Conservation (phyloP, 1,140 invertebrate genomes). For the Anadara kagoshimensis region DNA sequence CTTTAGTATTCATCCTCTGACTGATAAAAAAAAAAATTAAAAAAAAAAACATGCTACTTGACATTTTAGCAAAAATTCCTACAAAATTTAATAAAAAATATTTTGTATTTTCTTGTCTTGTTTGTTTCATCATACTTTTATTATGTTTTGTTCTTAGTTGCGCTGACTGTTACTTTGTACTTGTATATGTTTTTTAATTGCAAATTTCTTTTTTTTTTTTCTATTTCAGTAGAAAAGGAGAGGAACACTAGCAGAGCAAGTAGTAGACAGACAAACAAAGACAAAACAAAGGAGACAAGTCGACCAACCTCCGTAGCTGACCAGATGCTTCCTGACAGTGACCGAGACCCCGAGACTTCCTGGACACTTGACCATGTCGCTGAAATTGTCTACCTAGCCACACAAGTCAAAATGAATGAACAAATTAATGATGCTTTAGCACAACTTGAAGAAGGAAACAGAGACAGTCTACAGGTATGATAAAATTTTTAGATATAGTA, state of each 20-base stretch:
- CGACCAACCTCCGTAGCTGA: constrained; percentile 46
- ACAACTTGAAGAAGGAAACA: constrained; percentile 54
- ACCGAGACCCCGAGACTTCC: constrained; percentile 44
- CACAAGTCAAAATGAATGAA: constrained; percentile 64
- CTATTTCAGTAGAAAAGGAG: neutral
- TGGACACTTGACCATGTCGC: constrained; percentile 70
- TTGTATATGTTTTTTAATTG: neutral
- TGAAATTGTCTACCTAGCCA: constrained; percentile 67
- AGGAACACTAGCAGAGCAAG: constrained; percentile 22
- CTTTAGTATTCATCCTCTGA: no score
- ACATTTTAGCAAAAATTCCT: no score
- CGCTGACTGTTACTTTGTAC: neutral
- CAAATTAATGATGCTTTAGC: constrained; percentile 57
- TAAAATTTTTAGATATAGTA: no score
- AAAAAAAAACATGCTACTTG: no score
- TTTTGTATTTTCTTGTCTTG: no score
- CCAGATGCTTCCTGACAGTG: constrained; percentile 40
- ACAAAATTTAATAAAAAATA: no score
- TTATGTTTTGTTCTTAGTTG: neutral
- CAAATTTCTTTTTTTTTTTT: neutral
- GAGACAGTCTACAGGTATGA: constrained; percentile 52
- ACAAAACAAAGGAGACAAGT: constrained; percentile 37
- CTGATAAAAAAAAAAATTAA: no score
- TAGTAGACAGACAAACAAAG: constrained; percentile 27
- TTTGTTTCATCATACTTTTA: no score